phyloP scores from a whole-genome alignment of 2,888 invertebrate genomes.

The Lissocephala sabroskyi region DNA sequence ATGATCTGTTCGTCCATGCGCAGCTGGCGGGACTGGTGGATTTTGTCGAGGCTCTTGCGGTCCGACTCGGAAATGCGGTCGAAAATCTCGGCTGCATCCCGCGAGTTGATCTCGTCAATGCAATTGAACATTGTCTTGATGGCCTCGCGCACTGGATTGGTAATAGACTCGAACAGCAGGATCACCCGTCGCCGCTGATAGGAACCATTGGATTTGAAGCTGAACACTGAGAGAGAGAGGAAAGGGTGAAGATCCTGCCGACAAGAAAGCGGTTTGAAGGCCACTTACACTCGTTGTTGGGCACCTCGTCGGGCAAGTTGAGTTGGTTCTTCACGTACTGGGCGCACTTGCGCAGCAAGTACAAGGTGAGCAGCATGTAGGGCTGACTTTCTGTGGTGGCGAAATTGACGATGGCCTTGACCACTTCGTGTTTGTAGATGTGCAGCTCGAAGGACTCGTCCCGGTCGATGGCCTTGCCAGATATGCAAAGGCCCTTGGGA shows the following conservation, averaged over 20 bases:
- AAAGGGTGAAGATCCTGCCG: too few relatives aligned
- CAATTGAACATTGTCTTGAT: slow-evolving; percentile 79
- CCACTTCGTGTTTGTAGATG: slow-evolving; percentile 80
- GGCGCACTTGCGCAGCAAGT: slow-evolving; percentile 81
- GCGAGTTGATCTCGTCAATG: slow-evolving; percentile 81
- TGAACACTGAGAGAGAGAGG: too few relatives aligned
- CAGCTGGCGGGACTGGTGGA: slow-evolving; percentile 73
- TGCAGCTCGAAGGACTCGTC: slow-evolving; percentile 73
- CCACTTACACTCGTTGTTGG: slow-evolving; percentile 52
- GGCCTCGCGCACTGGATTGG: slow-evolving; percentile 78
- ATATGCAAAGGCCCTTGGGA: slow-evolving; percentile 76
- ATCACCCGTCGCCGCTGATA: slow-evolving; percentile 77
- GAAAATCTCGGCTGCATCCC: slow-evolving; percentile 87
- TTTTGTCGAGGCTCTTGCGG: slow-evolving; percentile 57
- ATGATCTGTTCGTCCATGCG: slow-evolving; percentile 74
- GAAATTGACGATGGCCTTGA: slow-evolving; percentile 85
- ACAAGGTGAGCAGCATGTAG: slow-evolving; percentile 84
- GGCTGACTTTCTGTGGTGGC: slow-evolving; percentile 76
- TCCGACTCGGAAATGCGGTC: slow-evolving; percentile 76
- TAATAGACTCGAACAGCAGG: slow-evolving; percentile 80
- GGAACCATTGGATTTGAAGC: slow-evolving; percentile 39
- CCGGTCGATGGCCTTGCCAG: slow-evolving; percentile 74
- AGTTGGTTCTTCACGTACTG: slow-evolving; percentile 79
- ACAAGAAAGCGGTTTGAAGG: too few relatives aligned
- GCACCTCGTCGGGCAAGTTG: slow-evolving; percentile 75